Conservation (phyloP, 2,888 invertebrate genomes). For the Heteropelma amictum region DNA sequence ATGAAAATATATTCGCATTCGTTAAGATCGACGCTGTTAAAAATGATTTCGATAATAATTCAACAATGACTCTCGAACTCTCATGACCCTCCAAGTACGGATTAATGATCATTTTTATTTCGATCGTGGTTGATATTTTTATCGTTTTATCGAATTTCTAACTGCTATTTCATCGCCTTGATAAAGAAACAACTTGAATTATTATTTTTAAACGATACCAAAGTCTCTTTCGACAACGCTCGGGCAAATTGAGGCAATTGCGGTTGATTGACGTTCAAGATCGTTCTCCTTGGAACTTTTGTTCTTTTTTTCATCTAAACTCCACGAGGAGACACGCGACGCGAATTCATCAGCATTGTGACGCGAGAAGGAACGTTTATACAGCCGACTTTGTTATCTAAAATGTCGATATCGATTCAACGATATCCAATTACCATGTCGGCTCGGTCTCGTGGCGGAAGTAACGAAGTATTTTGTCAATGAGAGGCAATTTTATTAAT, state of each 20-base stretch:
- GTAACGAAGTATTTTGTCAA: not conserved
- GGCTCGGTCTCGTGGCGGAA: not conserved
- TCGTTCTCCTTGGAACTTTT: not conserved
- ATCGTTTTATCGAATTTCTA: no score
- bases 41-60: no score
- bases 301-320: constrained; percentile 10
- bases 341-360: constrained; percentile 4
- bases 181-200: not conserved
- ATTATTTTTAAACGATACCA: not conserved
- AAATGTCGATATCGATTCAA: not conserved
- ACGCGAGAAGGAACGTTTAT: not conserved
- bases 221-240: not conserved
- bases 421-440: constrained; percentile 25
- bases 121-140: no score
- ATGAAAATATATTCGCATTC: no score
- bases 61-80: no score
- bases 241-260: constrained; percentile 25
- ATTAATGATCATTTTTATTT: no score
- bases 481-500: no score
- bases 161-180: no score
- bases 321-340: not conserved
- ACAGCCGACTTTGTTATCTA: constrained; percentile 7
- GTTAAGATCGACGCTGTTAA: no score
- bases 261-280: constrained; percentile 24
- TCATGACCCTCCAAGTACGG: no score